Percentiles rank a stretch among this genome's conserved stretches.
These are phyloP conservation scores for Lepilemur ruficaudatus DNA, from an alignment of 2,797 vertebrate species.

Conservation along the genomic window DNA sequence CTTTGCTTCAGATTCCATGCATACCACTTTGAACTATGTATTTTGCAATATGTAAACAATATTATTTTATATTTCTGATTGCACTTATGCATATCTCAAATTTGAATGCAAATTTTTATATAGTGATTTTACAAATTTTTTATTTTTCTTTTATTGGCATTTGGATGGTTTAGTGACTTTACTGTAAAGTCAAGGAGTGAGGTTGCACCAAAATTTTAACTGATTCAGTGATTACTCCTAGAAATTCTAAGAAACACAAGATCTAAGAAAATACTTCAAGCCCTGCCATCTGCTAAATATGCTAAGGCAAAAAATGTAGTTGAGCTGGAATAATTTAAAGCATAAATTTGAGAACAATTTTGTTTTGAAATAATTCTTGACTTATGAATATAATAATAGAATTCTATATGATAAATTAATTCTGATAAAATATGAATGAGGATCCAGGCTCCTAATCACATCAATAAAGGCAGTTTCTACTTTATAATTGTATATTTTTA, in stretches of 20 bases:
- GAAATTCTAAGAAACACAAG: neutral
- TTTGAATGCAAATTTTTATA: neutral
- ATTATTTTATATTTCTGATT: neutral
- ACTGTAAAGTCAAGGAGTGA: neutral
- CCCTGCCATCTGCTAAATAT: neutral
- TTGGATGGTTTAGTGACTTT: neutral
- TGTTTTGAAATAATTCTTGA: conserved; percentile 35
- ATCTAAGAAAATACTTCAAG: neutral
- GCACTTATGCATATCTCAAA: neutral
- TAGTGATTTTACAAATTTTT: neutral
- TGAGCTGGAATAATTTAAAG: neutral
- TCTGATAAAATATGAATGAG: neutral
- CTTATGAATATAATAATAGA: neutral
- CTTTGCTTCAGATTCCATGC: neutral
- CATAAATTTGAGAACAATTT: neutral
- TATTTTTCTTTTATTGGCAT: neutral
- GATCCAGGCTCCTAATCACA: neutral
- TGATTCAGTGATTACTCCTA: neutral
- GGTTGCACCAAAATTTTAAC: neutral
- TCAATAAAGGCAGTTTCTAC: neutral
- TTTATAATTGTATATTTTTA: neutral
- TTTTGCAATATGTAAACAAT: neutral
- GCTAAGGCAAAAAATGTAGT: neutral
- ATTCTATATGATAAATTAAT: neutral
- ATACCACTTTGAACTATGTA: neutral